phyloP scores from a whole-genome alignment of 2,113 vertebrate species.

The Tichodroma muraria region DNA sequence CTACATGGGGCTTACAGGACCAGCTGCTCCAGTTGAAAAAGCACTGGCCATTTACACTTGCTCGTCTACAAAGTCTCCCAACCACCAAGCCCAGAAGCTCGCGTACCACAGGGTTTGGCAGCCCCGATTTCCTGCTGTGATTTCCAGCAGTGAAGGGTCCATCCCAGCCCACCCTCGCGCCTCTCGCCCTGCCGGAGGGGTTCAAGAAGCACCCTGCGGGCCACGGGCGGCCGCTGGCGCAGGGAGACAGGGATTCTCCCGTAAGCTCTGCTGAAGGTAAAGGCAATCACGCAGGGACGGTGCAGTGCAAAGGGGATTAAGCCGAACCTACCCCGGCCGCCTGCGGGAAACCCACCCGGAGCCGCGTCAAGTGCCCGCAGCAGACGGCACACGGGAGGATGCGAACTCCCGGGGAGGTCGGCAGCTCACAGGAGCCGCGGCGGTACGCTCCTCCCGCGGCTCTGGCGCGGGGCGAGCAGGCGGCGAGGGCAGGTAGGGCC shows the following conservation, averaged over 20 bases:
- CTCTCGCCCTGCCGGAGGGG: neutral
- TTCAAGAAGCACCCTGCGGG: neutral
- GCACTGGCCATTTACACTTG: neutral
- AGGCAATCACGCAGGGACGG: neutral
- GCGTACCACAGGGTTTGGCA: accelerated
- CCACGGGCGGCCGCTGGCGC: too few relatives aligned
- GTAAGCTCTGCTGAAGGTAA: neutral
- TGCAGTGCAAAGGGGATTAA: neutral
- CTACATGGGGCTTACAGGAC: neutral
- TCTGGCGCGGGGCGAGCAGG: neutral
- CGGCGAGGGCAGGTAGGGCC: neutral
- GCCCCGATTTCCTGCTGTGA: neutral
- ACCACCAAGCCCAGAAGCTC: neutral
- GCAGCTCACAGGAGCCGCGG: neutral
- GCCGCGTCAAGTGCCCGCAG: neutral
- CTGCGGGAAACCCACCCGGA: neutral
- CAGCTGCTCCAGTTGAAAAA: neutral
- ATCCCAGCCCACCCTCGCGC: neutral
- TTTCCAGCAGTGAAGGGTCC: neutral
- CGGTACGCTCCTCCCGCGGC: neutral
- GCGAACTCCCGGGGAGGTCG: neutral
- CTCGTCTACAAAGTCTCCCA: neutral
- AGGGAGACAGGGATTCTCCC: neutral
- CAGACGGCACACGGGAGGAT: neutral
- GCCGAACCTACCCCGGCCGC: neutral